A percentile compares a stretch with the other conserved stretches of the same genome.
phyloP scores from a whole-genome alignment of 1,140 invertebrate species.

The Drosophila takahashii region DNA sequence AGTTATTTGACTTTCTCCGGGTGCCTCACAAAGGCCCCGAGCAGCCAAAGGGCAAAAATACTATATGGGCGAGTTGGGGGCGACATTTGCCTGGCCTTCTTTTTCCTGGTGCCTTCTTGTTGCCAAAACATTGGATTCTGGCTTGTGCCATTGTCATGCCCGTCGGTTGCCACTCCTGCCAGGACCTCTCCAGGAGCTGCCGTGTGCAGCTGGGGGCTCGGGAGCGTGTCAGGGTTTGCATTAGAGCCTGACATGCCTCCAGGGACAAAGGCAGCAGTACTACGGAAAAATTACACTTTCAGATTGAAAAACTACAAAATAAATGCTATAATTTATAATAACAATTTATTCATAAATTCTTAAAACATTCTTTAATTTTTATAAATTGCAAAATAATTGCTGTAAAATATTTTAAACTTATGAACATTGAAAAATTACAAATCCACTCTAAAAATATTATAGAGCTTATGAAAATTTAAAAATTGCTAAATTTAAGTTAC shows the following conservation, averaged over 20 bases:
- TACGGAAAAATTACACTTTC: constrained; percentile 1
- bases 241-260: constrained; percentile 79
- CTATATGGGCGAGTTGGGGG: constrained; percentile 25
- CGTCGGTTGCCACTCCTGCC: constrained; percentile 34
- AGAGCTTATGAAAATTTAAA: too few species aligned
- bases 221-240: constrained; percentile 74
- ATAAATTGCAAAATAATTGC: too few species aligned
- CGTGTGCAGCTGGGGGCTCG: constrained; percentile 49
- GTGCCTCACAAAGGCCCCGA: constrained; percentile 51
- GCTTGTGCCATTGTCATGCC: constrained; percentile 55
- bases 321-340: background rate
- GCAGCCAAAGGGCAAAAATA: constrained; percentile 65
- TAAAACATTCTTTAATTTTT: too few species aligned
- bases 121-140: constrained; percentile 64
- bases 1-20: constrained; percentile 73
- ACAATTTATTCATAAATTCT: too few species aligned
- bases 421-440: too few species aligned
- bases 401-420: too few species aligned
- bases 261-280: constrained; percentile 56
- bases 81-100: constrained; percentile 22
- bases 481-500: too few species aligned
- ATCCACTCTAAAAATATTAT: too few species aligned
- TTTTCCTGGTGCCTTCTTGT: constrained; percentile 51
- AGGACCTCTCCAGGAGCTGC: constrained; percentile 39
- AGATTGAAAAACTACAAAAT: background rate